Base-by-base conservation (phyloP, 2,113 vertebrate genomes). In the Clarias gariepinus region DNA sequence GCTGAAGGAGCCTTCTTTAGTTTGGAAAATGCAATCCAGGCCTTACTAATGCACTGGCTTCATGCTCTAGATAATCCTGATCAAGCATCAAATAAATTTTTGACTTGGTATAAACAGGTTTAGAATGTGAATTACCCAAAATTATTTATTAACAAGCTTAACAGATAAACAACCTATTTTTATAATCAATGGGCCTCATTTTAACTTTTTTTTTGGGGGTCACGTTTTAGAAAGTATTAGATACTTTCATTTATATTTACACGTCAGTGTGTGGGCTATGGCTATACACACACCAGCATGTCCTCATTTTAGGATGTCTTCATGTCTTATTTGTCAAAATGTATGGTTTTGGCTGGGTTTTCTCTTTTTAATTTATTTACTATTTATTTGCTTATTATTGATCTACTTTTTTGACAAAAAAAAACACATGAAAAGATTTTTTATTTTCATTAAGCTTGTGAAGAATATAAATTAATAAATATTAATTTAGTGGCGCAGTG, bases 1-100 rank as follows among this genome's bases (percentile, higher is more conserved):
- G 76, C 63, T 86, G 63, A 88, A 36, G 33, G 52, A 18, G 53
- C 30, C 68, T 85, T 57, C 78, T 83, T 52, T 79, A 82, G 77
- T 89, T 55, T 58, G 88, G 28, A 73, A 23, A 41, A 68, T 41
- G 83, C 60, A 82, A 73, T 81, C 25, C 87, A 88, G 90, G 90
- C 84, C 69, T 92, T 90, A 91, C 91, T 92, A 81, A 91, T 90
- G 87, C 68, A 81, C 78, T 13, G 36, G 18, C 74, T 76, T 82
- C 71, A 47, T 85, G 85, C 85, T 85, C 33, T 36, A 60, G 53
- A 83, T 52, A 86, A 80, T 3, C 52, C 57, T 28, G 52, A 57
- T 57, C 25, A 52, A 47, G 10, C 13, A 47, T 74, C 3, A 3
- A 3, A 55, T 77, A 47, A 0, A 55, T 55, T 77, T 73, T 41